Base-by-base conservation (phyloP, 2,797 vertebrate genomes). In the Lacerta agilis region DNA sequence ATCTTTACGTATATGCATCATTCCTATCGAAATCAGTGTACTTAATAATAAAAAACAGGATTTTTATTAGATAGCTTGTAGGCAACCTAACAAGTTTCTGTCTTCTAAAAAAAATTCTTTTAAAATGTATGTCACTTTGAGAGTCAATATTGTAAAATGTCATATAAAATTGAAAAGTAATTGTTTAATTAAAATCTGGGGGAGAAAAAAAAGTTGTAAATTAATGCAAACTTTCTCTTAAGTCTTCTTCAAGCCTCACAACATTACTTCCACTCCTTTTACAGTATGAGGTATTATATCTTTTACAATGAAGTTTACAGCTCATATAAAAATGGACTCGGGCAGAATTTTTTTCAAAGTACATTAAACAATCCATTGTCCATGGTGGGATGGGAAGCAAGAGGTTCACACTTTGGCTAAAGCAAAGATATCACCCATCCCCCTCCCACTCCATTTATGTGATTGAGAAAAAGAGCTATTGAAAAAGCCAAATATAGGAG, bases 341-440 rank as follows among this genome's bases (percentile, higher is more conserved):
- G 36, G 88, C 72, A 90, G 33, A 49, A 13, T 20, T 80, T 29
- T 79, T 15, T 18, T 36, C 61, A 79, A 91, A 90, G n/a, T 58
- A 25, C 4, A 85, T 90, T 90, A 85, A 90, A 92, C 66, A 87
- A 91, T 84, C 83, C n/a, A 90, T 82, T 92, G 73, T 17, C 79
- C 89, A 85, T 79, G 45, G 77, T 66, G 27, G 55, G 27, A 66
- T 20, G 33, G 17, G 36, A 23, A 73, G 77, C 90, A 17, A 89
- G 7, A 5, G 77, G 18, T 73, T 84, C 10, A 33, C 79, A 83
- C 49, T 88, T 76, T 69, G 17, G 82, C 79, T 92, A 91, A 93
- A 88, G 86, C 1, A 93, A 86, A 92, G 85, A 87, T 77, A 8
- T 41, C n/a, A 90, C 86, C 87, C 83, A 41, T 8, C 88, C 78